These are phyloP conservation scores for Morus bassanus DNA, from an alignment of 2,797 vertebrate species.

Conservation along the genomic window DNA sequence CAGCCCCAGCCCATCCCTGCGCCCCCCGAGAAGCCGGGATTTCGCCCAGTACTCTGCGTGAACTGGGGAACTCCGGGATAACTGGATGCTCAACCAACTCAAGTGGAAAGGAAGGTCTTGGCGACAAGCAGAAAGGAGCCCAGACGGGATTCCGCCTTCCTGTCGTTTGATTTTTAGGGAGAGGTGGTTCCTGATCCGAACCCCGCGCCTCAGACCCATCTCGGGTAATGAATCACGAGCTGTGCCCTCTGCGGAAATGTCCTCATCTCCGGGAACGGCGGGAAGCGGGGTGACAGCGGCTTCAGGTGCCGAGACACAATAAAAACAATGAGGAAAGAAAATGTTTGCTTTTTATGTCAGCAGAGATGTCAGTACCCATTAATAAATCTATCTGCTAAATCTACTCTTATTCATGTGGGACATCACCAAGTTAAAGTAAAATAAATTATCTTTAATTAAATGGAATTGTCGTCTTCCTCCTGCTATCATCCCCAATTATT, in stretches of 20 bases:
- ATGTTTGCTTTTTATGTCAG: slow-evolving; percentile 76
- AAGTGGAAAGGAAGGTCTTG: not conserved
- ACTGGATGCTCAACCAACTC: not conserved
- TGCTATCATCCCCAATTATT: slow-evolving; percentile 81
- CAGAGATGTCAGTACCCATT: slow-evolving; percentile 77
- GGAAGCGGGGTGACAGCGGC: slow-evolving; percentile 5
- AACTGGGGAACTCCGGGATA: fast-evolving
- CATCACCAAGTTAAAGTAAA: slow-evolving; percentile 80
- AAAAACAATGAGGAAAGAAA: slow-evolving; percentile 69
- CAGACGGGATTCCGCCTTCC: not conserved
- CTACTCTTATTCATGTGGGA: slow-evolving; percentile 81
- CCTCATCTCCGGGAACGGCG: not conserved
- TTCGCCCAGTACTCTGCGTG: fast-evolving
- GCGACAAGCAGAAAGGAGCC: not conserved
- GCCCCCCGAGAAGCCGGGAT: not conserved
- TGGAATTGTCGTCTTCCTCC: slow-evolving; percentile 83
- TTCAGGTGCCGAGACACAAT: slow-evolving; percentile 68
- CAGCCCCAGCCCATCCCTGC: not conserved
- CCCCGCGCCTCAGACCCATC: not conserved
- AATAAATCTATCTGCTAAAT: slow-evolving; percentile 80
- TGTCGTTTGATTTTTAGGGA: not conserved
- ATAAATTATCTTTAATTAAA: slow-evolving; percentile 85
- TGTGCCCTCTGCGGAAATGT: not conserved
- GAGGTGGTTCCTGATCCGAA: not conserved
- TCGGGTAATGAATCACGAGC: not conserved